Conservation (phyloP, 2,113 vertebrate genomes). For the Ptilonorhynchus violaceus region DNA sequence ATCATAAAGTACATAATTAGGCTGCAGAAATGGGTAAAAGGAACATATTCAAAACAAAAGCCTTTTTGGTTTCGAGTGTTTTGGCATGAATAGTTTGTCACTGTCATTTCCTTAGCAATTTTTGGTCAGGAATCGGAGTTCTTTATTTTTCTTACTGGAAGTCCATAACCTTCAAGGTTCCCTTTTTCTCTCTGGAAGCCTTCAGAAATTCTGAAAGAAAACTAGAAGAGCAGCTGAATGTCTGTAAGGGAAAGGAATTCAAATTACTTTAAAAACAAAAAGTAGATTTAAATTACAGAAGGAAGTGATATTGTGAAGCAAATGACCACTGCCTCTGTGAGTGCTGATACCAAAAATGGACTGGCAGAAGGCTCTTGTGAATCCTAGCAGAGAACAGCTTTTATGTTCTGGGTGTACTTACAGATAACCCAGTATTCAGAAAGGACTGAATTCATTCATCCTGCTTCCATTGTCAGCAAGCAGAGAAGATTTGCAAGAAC, state of each 20-base stretch:
- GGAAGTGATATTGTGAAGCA: background rate
- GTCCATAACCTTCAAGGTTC: background rate
- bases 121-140: background rate
- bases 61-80: background rate
- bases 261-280: background rate
- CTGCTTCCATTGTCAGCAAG: background rate
- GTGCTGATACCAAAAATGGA: background rate
- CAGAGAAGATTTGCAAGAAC: background rate
- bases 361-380: conserved; percentile 10
- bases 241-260: background rate
- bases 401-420: background rate
- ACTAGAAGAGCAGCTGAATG: background rate
- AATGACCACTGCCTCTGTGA: background rate
- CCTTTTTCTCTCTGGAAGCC: background rate
- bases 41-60: background rate
- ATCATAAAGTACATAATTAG: background rate
- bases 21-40: background rate
- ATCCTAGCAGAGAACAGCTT: background rate
- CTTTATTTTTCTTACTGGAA: background rate
- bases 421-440: background rate
- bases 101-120: background rate
- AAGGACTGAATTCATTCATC: background rate
- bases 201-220: background rate
- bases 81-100: background rate
- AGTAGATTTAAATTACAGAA: background rate